Evolutionary conservation across 2,113 vertebrate species (phyloP).

Genomic region (Nothoprocta perdicaria): DNA sequence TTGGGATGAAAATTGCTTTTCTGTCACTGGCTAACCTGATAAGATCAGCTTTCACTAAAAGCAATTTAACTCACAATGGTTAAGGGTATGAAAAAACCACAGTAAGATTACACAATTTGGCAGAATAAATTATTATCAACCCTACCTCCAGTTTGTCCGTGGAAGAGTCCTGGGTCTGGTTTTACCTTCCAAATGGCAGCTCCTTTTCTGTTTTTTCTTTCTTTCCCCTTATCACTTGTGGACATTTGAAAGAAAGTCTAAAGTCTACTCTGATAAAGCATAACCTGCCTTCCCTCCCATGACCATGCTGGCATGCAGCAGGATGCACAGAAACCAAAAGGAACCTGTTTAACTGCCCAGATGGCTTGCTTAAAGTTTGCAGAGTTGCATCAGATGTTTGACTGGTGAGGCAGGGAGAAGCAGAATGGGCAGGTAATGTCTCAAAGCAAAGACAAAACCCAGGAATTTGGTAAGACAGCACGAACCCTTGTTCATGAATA

Average conservation of each 20-base stretch:
- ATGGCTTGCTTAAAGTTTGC: not conserved
- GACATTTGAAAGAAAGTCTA: conserved; percentile 46
- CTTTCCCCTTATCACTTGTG: not conserved
- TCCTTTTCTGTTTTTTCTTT: conserved; percentile 8
- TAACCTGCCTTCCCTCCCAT: not conserved
- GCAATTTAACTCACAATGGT: not conserved
- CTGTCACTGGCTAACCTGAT: not conserved
- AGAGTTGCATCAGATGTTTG: not conserved
- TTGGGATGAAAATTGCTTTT: not conserved
- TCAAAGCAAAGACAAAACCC: not conserved
- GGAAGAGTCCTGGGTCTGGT: conserved; percentile 2
- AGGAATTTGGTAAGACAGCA: not conserved
- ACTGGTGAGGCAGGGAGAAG: not conserved
- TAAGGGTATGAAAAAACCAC: not conserved
- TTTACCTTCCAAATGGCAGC: conserved; percentile 12
- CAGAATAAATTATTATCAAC: not conserved
- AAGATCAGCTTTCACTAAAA: not conserved
- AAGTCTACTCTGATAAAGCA: conserved; percentile 50
- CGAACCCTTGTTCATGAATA: not conserved
- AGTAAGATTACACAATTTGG: not conserved
- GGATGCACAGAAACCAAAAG: not conserved
- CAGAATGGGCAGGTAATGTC: not conserved
- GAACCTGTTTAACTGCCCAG: conserved; percentile 43
- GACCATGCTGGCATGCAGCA: not conserved
- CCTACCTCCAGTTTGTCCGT: conserved; percentile 32